Percentiles rank a stretch among this genome's conserved stretches.
These are phyloP conservation scores for Dorcus hopei DNA, from an alignment of 2,888 invertebrate genomes.

Conservation along the genomic window DNA sequence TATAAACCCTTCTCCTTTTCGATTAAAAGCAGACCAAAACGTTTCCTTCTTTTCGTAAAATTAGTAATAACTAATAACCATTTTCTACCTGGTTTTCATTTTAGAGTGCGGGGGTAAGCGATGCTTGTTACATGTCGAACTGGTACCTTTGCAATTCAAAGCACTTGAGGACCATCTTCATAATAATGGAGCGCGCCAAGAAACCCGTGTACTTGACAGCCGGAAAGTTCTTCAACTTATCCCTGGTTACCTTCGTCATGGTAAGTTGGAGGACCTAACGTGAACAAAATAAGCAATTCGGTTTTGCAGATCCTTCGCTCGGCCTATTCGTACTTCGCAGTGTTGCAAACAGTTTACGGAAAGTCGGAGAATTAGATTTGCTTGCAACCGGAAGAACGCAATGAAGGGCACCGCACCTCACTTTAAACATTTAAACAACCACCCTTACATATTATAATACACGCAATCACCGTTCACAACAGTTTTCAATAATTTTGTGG, in stretches of 20 bases:
- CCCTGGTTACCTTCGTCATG: slow-evolving; percentile 20
- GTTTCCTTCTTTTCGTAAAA: too few relatives aligned
- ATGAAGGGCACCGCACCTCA: too few relatives aligned
- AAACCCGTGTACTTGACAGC: slow-evolving; percentile 22
- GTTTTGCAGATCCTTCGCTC: neutral
- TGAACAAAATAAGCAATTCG: neutral
- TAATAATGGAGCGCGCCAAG: slow-evolving; percentile 26
- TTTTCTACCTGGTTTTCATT: neutral
- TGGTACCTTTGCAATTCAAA: slow-evolving; percentile 20
- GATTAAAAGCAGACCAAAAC: too few relatives aligned
- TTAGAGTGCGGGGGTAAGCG: slow-evolving; percentile 23
- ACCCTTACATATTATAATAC: too few relatives aligned
- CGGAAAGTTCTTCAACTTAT: slow-evolving; percentile 23
- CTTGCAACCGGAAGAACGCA: too few relatives aligned
- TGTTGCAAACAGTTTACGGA: neutral
- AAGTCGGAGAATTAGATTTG: neutral
- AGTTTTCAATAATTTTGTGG: too few relatives aligned
- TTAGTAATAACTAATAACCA: too few relatives aligned
- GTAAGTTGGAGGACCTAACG: slow-evolving; percentile 11
- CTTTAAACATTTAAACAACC: too few relatives aligned
- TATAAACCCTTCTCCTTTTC: too few relatives aligned
- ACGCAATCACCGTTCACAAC: too few relatives aligned
- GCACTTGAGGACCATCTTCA: slow-evolving; percentile 18
- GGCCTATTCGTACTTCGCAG: slow-evolving; percentile 15
- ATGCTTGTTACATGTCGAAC: slow-evolving; percentile 24